A percentile compares a stretch with the other conserved stretches of the same genome.
Conservation (phyloP, 2,888 invertebrate species). For the Thalpophila matura region DNA sequence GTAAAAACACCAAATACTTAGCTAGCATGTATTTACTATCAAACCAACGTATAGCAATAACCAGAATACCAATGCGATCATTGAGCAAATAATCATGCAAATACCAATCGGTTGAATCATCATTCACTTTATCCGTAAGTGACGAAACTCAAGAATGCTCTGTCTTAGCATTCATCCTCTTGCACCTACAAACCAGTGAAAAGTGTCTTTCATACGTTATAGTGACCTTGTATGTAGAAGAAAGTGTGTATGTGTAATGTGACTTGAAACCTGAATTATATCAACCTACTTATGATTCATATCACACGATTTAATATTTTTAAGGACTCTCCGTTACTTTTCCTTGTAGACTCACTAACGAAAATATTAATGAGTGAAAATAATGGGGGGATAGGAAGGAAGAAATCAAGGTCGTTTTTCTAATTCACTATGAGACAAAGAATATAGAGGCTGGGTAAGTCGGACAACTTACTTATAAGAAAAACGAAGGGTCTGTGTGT, state of each 20-base stretch:
- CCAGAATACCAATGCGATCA: constrained; percentile 41
- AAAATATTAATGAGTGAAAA: too few species aligned
- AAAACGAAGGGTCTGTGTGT: too few species aligned
- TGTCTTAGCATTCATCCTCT: constrained; percentile 33
- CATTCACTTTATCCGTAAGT: constrained; percentile 26
- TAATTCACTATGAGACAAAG: too few species aligned
- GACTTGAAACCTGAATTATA: constrained; percentile 28
- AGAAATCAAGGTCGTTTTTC: too few species aligned
- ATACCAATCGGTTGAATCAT: constrained; percentile 59
- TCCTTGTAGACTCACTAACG: not conserved
- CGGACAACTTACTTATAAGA: too few species aligned
- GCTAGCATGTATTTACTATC: constrained; percentile 26
- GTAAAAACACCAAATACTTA: not conserved
- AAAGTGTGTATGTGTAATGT: constrained; percentile 28
- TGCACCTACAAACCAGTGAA: constrained; percentile 18
- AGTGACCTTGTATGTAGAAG: constrained; percentile 38
- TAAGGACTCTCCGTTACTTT: not conserved
- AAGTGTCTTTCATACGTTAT: not conserved
- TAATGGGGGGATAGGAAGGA: too few species aligned
- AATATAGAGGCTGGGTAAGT: too few species aligned
- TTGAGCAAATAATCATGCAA: constrained; percentile 38
- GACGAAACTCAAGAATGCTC: constrained; percentile 50
- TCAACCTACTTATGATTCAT: constrained; percentile 15
- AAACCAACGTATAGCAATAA: constrained; percentile 21
- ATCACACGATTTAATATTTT: constrained; percentile 7